These are phyloP conservation scores for Ctena decussata DNA, from an alignment of 2,888 invertebrate genomes.

Conservation along the genomic window DNA sequence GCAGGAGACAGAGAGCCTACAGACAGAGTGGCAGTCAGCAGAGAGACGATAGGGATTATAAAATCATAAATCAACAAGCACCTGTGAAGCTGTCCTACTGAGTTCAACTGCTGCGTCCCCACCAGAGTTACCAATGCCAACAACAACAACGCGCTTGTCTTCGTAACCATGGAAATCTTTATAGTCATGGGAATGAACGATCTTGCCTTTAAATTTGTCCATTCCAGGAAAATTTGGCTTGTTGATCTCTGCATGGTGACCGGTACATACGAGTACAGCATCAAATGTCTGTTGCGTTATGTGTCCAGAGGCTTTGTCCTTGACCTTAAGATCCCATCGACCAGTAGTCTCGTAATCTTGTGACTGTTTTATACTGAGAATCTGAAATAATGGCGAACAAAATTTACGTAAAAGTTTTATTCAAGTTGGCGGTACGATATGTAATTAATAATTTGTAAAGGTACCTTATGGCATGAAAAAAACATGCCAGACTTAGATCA, in stretches of 20 bases:
- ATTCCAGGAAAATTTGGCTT: conserved; percentile 74
- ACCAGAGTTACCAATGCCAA: conserved; percentile 88
- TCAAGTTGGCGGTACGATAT: no score
- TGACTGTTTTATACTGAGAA: conserved; percentile 20
- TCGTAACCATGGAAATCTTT: conserved; percentile 76
- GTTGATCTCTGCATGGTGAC: conserved; percentile 79
- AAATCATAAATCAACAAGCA: no score
- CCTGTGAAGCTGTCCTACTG: conserved; percentile 82
- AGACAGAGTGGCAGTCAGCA: no score
- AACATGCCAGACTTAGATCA: no score
- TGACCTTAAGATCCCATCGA: conserved; percentile 77
- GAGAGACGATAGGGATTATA: no score
- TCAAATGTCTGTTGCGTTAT: conserved; percentile 73
- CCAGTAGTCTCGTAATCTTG: conserved; percentile 62
- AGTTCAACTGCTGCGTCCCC: conserved; percentile 87
- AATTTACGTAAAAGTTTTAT: no score
- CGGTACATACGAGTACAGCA: conserved; percentile 80
- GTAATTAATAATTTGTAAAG: no score
- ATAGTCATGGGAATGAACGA: conserved; percentile 82
- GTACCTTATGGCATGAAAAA: no score
- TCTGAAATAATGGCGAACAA: not conserved
- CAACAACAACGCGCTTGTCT: conserved; percentile 86
- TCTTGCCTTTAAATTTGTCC: conserved; percentile 77
- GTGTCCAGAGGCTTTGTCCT: conserved; percentile 69
- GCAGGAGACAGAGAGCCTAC: no score